Evolutionary conservation across 64 coral and sea anemone species (phyloP), one percentile per base, ranked within the genome.

Genomic region (Actinia equina): DNA sequence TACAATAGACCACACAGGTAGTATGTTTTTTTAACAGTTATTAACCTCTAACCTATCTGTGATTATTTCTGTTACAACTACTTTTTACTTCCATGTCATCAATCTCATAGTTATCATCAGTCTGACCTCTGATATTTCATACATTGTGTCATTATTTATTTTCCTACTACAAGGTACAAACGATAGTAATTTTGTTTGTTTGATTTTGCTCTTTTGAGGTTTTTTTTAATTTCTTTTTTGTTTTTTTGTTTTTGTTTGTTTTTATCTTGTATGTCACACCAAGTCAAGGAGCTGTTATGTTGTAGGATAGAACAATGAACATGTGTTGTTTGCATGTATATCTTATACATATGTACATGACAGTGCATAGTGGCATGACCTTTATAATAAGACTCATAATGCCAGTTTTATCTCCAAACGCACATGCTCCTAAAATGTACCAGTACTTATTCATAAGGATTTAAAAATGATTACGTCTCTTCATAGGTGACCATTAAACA

Each of bases 1-100:
- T 67, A 84, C 94, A 62, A 96, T 96, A 70, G 94, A 96, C 64
- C 94, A 96, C 58, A 96, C 91, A 88, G 94, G 94, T 96, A 69
- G 42, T 37, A 37, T 37, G 55, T 57, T 57, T 12, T 74, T 74
- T 74, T 14, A 9, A 74, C 25, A 74, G 13, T 41, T 14, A 74
- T 74, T 74, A 74, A 74, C 69, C 69, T 74, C 42, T 74, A 74
- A 74, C 27, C 69, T 41, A 2, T 30, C 26, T 11, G 8, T 74
- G 25, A n/a, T 74, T 42, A 65, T 74, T 41, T 14, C 11, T 71
- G 26, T 14, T 71, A 71, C 37, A 37, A 2, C 26, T 41, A 26
- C 26, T 74, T 74, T 9, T 42, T 14, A 74, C 23, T 11, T 74
- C 9, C 25, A 74, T 4, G 14, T 74, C 42, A 74, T 74, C 69